A percentile compares a stretch with the other conserved stretches of the same genome.
Conservation (phyloP, 2,888 invertebrate species). For the Amorpha juglandis region DNA sequence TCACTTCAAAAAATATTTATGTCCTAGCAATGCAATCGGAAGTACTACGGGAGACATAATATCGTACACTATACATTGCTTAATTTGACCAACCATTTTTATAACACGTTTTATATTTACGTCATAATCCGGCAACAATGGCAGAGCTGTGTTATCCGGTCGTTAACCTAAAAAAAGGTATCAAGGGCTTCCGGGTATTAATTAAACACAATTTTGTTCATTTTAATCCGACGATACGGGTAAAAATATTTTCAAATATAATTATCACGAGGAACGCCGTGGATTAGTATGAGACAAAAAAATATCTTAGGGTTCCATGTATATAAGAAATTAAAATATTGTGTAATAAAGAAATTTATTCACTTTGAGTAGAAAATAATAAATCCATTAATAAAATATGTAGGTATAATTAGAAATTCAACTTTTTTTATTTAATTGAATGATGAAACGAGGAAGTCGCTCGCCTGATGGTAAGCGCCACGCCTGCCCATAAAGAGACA, state of each 20-base stretch:
- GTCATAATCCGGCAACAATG: background rate
- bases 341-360: no score
- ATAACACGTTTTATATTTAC: background rate
- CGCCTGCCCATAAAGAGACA: no score
- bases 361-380: no score
- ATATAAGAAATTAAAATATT: background rate
- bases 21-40: no score
- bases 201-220: conserved; percentile 14
- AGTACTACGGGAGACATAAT: no score
- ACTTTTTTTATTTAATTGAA: no score
- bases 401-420: no score
- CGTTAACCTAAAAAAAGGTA: background rate
- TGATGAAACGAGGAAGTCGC: no score
- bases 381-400: no score
- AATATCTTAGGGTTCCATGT: background rate
- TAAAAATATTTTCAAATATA: conserved; percentile 19
- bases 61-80: no score
- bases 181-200: background rate
- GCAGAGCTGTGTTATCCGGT: background rate
- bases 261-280: conserved; percentile 4
- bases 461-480: no score
- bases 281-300: background rate
- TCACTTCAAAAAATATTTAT: no score
- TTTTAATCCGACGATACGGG: conserved; percentile 6
- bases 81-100: background rate